phyloP scores from a whole-genome alignment of 2,888 invertebrate species.

The Ectemnius continuus region DNA sequence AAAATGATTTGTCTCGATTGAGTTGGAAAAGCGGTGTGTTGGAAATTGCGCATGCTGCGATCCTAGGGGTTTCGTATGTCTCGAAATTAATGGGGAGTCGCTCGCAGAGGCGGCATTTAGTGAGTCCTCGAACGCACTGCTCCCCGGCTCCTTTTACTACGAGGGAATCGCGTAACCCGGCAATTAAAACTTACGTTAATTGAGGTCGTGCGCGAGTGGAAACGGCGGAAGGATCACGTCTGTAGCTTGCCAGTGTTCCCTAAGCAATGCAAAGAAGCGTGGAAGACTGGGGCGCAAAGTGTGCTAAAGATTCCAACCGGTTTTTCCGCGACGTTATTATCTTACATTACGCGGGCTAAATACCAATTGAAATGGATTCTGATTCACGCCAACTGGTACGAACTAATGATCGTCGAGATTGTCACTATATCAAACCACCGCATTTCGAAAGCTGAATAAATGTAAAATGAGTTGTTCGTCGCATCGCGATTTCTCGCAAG shows the following conservation, averaged over 20 bases:
- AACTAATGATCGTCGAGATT: constrained; percentile 3
- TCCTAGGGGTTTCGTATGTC: neutral
- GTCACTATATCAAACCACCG: neutral
- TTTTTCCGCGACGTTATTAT: neutral
- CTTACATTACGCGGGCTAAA: neutral
- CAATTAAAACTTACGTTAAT: constrained; percentile 7
- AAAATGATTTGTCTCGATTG: no score
- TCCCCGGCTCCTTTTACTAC: neutral
- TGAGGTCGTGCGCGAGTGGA: neutral
- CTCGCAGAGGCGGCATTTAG: neutral
- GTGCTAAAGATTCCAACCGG: neutral
- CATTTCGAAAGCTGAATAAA: neutral
- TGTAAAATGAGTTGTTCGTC: neutral
- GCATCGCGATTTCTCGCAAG: neutral
- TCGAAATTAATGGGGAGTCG: neutral
- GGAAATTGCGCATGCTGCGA: no score
- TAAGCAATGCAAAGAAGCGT: no score
- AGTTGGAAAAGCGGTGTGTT: no score
- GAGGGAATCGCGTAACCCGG: neutral
- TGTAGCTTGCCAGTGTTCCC: no score
- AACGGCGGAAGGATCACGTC: neutral
- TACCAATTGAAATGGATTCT: neutral
- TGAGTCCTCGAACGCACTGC: neutral
- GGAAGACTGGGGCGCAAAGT: neutral
- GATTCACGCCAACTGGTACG: neutral